phyloP scores from a whole-genome alignment of 2,888 invertebrate genomes.

The Heliconius hortense region DNA sequence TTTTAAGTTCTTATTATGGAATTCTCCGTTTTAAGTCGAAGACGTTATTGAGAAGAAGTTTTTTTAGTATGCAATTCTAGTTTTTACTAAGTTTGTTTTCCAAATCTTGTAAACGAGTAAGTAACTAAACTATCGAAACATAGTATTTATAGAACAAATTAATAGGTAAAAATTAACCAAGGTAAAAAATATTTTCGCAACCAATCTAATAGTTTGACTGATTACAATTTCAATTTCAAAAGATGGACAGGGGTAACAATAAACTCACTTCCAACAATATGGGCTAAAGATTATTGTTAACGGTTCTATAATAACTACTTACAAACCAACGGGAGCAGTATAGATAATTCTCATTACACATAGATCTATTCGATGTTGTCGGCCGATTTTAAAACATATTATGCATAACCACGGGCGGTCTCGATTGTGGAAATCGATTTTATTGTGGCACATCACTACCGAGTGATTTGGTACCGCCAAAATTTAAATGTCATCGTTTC shows the following conservation, averaged over 20 bases:
- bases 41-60: neutral
- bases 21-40: neutral
- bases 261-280: constrained; percentile 72
- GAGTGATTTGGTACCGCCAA: constrained; percentile 69
- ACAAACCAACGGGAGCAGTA: constrained; percentile 78
- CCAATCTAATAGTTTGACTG: constrained; percentile 76
- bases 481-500: constrained; percentile 85
- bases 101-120: neutral
- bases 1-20: constrained; percentile 16
- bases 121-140: neutral
- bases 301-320: constrained; percentile 65
- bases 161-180: neutral
- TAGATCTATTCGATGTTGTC: constrained; percentile 76
- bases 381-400: constrained; percentile 74
- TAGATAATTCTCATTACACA: constrained; percentile 81
- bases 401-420: constrained; percentile 75
- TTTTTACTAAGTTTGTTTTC: neutral
- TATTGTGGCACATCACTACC: constrained; percentile 78
- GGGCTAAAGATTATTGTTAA: constrained; percentile 73
- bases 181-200: constrained; percentile 60
- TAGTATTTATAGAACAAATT: neutral
- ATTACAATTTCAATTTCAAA: constrained; percentile 70
- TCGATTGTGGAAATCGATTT: constrained; percentile 67
- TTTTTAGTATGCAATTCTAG: neutral
- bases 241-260: constrained; percentile 61